Percentiles rank a stretch among this genome's conserved stretches.
These are phyloP conservation scores for Candoia aspera DNA, from an alignment of 2,113 vertebrate species.

Conservation along the genomic window DNA sequence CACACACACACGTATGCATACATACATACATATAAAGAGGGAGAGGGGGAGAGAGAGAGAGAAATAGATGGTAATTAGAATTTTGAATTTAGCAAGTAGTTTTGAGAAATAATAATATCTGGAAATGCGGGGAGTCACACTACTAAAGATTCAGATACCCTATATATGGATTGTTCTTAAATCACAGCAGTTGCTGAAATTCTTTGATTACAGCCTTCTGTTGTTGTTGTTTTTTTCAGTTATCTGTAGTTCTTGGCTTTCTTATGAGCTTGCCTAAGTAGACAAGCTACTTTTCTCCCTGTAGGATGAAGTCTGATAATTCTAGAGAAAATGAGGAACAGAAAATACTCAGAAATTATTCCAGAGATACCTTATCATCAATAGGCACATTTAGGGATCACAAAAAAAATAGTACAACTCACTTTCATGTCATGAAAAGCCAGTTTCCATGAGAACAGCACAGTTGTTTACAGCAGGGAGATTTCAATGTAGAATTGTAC, in stretches of 20 bases:
- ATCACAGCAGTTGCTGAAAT: neutral
- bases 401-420: neutral
- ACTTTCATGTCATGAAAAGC: neutral
- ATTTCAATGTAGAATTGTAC: neutral
- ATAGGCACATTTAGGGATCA: neutral
- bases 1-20: no score
- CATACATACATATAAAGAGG: no score
- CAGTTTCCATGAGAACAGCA: neutral
- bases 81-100: neutral
- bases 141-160: neutral
- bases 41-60: no score
- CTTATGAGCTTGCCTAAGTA: neutral
- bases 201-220: neutral
- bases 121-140: neutral
- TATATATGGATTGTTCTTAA: neutral
- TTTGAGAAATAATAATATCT: neutral
- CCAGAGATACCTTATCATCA: neutral
- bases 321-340: neutral
- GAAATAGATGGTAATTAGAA: neutral
- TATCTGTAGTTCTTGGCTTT: neutral
- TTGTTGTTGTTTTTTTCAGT: neutral
- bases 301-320: neutral
- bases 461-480: neutral
- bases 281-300: neutral
- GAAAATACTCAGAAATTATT: neutral